Base-by-base conservation (phyloP, 2,113 vertebrate species). In the Hystrix cristata region DNA sequence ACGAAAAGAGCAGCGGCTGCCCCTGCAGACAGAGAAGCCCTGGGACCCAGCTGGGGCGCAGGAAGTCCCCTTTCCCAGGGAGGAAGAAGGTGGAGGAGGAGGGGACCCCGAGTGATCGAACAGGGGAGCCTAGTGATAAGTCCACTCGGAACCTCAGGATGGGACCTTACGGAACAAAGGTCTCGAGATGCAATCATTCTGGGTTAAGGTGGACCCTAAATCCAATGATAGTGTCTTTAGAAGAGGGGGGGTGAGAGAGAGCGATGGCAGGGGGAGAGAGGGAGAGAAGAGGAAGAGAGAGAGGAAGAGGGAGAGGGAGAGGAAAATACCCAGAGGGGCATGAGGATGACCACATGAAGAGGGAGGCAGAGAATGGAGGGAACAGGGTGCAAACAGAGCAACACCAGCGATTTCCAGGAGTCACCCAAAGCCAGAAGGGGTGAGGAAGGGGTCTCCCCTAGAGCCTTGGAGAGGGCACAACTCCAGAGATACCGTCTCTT, bases 331-430 rank as follows among this genome's bases (percentile, higher is more conserved):
- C 46, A 27, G 3, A 62, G 48, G 14, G 55, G 71, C 76, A 6
- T 67, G 21, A 65, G 74, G 82, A 57, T 10, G 21, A 25, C 46
- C 9, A 0, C 10, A 4, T 27, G 69, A 64, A 59, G 72, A n/a
- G 18, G 0, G 10, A 71, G 86, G 57, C 43, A 29, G 87, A 89
- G 46, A n/a, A 1, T 14, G 7, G 74, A 78, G 57, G 0, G 27
- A n/a, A 3, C 25, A 0, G 7, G 23, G 14, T 25, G 38, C 14
- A 12, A 38, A 27, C 11, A 0, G 9, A 60, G 69, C 46, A 71
- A 7, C 0, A 4, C 31, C 5, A 34, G 5, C 23, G 38, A 43
- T 19, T 27, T 11, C 0, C 0, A 57, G 82, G n/a, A 34, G 67
- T 12, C 27, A 5, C 62, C 15, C 7, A 64, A 48, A 78, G 46